Percentiles rank a stretch among this genome's conserved stretches.
phyloP scores from a whole-genome alignment of 2,888 invertebrate genomes.

The Sisyra nigra region DNA sequence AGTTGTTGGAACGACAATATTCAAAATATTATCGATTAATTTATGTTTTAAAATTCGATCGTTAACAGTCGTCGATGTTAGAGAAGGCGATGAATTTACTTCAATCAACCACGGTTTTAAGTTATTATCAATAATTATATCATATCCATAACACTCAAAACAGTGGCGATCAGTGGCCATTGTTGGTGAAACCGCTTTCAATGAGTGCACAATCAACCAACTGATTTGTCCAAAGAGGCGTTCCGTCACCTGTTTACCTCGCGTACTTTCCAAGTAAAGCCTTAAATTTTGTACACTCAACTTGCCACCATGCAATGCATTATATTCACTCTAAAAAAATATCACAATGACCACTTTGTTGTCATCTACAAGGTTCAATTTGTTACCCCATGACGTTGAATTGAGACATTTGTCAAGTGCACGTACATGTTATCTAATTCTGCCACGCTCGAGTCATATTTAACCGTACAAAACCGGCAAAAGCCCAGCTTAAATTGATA shows the following conservation, averaged over 20 bases:
- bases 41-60: conserved; percentile 89
- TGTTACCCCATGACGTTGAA: conserved; percentile 87
- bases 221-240: conserved; percentile 76
- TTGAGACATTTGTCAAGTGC: conserved; percentile 91
- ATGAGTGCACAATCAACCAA: conserved; percentile 81
- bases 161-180: conserved; percentile 89
- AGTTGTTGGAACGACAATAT: conserved; percentile 75
- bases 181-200: conserved; percentile 82
- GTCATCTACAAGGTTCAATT: too few relatives aligned
- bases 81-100: conserved; percentile 89
- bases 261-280: conserved; percentile 77
- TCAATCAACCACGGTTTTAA: conserved; percentile 90
- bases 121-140: conserved; percentile 88
- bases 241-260: conserved; percentile 78
- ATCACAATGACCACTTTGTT: too few relatives aligned
- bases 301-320: conserved; percentile 87
- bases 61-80: conserved; percentile 87
- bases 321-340: conserved; percentile 65
- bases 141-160: conserved; percentile 90
- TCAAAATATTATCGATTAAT: conserved; percentile 81
- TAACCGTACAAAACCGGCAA: conserved; percentile 91
- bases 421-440: conserved; percentile 87
- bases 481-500: conserved; percentile 88
- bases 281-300: conserved; percentile 83
- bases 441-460: conserved; percentile 78